Conservation (phyloP, 2,888 invertebrate genomes). For the Flexamia atlantica region DNA sequence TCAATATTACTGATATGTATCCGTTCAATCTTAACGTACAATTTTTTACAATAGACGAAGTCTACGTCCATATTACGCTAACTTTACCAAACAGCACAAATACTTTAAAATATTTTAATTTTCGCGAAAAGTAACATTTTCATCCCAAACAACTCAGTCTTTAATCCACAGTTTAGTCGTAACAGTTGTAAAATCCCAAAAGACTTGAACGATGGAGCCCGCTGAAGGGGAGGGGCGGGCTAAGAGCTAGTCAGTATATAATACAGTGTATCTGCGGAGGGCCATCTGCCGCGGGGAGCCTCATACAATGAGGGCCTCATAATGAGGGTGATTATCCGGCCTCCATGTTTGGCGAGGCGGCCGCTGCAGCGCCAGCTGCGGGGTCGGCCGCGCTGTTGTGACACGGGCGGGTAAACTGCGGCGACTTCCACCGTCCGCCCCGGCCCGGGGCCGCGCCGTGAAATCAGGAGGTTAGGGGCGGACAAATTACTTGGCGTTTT, state of each 20-base stretch:
- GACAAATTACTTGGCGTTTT: too few species aligned
- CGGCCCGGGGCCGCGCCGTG: too few species aligned
- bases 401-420: conserved; percentile 8
- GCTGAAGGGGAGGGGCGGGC: not conserved
- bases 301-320: not conserved
- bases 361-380: conserved; percentile 35
- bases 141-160: too few species aligned
- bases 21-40: too few species aligned
- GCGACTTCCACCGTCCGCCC: not conserved
- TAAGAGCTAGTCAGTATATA: conserved; percentile 1
- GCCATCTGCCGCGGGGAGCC: conserved; percentile 10
- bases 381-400: not conserved
- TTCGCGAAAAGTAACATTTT: too few species aligned
- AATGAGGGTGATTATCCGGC: conserved; percentile 47
- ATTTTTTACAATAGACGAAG: too few species aligned
- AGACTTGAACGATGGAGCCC: not conserved
- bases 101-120: too few species aligned
- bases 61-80: too few species aligned
- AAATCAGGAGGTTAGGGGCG: too few species aligned
- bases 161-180: too few species aligned
- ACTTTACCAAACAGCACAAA: too few species aligned
- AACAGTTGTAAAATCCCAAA: not conserved
- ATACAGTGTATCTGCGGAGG: conserved; percentile 31
- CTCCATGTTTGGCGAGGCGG: conserved; percentile 34
- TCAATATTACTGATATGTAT: too few species aligned